Evolutionary conservation across 2,113 vertebrate genomes (phyloP), one percentile per base, ranked within the genome.

Genomic region (Ailurus styani): DNA sequence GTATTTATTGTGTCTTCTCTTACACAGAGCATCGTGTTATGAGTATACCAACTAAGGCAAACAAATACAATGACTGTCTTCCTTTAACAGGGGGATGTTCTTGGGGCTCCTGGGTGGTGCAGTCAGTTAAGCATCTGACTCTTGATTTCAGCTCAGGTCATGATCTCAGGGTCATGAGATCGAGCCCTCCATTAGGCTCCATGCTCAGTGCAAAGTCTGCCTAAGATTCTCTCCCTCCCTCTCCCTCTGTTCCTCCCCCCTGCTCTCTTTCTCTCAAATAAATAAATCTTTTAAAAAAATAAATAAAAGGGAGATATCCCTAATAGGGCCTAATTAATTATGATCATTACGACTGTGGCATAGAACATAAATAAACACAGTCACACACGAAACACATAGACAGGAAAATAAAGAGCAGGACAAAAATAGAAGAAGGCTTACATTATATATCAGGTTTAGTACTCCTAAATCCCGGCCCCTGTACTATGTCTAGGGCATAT

Each of bases 241-340:
- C 34, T 68, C 66, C 66, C 34, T 68, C 66, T 37, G n/a, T 4
- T 37, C 66, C 2, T 20, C 18, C 18, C 34, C 14, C 34, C 66
- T 37, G 17, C 34, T 37, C 18, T 10, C 17, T 68, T 34, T n/a
- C 66, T 68, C 34, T 68, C 34, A n/a, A 68, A 68, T n/a, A 68
- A 68, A 92, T 68, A 68, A 68, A 9, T 68, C 66, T 68, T 68
- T 5, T 21, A 68, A 68, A 68, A 68, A 68, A 68, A n/a, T 68
- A 68, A n/a, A 68, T n/a, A n/a, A 37, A 81, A 34, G 57, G 23
- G 18, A 11, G 37, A 31, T 82, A 37, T 31, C 88, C 14, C 64
- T 86, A 79, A 55, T n/a, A 62, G 8, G 25, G 85, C 15, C 60
- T 90, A 95, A 90, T 92, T 91, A 95, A 93, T 97, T 93, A 57